phyloP scores from a whole-genome alignment of 2,888 invertebrate genomes.

The Zeuzera pyrina region DNA sequence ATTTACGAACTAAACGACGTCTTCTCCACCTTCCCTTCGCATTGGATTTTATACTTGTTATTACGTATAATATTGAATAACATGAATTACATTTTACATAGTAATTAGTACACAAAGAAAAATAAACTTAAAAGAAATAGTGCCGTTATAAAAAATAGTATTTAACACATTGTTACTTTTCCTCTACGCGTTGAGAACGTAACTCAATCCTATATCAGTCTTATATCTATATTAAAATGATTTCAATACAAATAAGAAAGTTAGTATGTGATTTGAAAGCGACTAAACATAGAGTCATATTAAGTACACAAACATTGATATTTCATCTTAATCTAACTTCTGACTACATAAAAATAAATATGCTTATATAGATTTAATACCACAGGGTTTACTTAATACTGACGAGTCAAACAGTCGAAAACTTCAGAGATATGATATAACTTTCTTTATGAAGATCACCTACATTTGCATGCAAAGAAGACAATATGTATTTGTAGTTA shows the following conservation, averaged over 20 bases:
- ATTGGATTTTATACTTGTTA: conserved; percentile 24
- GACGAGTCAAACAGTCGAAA: conserved; percentile 46
- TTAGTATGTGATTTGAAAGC: too few relatives aligned
- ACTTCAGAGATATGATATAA: conserved; percentile 65
- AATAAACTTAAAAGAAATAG: conserved; percentile 36
- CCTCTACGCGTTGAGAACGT: conserved; percentile 22
- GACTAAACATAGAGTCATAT: conserved; percentile 31
- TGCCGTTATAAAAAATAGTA: conserved; percentile 40
- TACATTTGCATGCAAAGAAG: too few relatives aligned
- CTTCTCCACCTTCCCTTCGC: conserved; percentile 12
- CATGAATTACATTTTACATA: conserved; percentile 17
- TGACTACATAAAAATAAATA: conserved; percentile 48
- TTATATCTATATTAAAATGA: too few relatives aligned
- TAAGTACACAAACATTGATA: conserved; percentile 40
- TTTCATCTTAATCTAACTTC: conserved; percentile 44
- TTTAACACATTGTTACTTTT: conserved; percentile 20
- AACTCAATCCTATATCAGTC: conserved; percentile 60
- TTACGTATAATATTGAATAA: conserved; percentile 31
- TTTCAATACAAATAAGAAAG: too few relatives aligned
- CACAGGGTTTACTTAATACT: conserved; percentile 65
- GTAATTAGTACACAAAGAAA: conserved; percentile 29
- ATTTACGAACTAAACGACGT: conserved; percentile 31
- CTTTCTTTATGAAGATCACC: too few relatives aligned
- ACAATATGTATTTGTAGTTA: too few relatives aligned
- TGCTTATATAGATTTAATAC: conserved; percentile 44